Evolutionary conservation across 1,140 invertebrate species (phyloP).

Genomic region (Drosophila varians): DNA sequence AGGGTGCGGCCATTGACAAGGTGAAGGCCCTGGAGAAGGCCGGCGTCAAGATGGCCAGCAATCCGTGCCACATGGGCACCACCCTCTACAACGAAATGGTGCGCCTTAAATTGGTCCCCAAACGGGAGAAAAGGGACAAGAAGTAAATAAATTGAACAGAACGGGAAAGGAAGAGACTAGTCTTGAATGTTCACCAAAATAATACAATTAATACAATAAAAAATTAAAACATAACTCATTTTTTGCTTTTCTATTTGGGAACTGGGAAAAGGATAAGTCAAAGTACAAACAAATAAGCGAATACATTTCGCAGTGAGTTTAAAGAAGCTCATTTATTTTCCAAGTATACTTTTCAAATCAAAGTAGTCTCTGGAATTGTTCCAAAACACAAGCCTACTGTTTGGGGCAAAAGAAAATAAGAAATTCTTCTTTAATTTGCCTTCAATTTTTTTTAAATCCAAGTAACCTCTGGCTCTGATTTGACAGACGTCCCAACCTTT

Average conservation of each 20-base stretch:
- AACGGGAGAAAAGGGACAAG: background rate
- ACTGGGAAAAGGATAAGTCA: too few species aligned
- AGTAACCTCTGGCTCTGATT: background rate
- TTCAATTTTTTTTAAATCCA: background rate
- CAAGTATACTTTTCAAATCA: too few species aligned
- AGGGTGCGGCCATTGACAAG: conserved; percentile 98
- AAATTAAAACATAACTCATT: background rate
- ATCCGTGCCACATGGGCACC: conserved; percentile 97
- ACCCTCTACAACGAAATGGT: conserved; percentile 92
- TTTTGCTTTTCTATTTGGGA: too few species aligned
- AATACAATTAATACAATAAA: background rate
- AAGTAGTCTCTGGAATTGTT: too few species aligned
- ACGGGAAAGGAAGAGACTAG: background rate
- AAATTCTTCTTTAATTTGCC: background rate
- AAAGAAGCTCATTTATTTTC: too few species aligned
- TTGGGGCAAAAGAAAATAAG: too few species aligned
- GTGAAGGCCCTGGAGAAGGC: conserved; percentile 96
- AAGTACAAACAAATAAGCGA: too few species aligned
- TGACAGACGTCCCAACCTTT: background rate
- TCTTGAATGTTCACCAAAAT: background rate
- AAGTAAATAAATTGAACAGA: background rate
- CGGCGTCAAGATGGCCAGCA: conserved; percentile 95
- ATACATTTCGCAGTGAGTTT: too few species aligned
- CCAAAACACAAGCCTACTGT: too few species aligned
- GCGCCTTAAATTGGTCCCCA: conserved; percentile 42